phyloP scores from a whole-genome alignment of 2,888 invertebrate genomes.

The Pegoplata infirma region DNA sequence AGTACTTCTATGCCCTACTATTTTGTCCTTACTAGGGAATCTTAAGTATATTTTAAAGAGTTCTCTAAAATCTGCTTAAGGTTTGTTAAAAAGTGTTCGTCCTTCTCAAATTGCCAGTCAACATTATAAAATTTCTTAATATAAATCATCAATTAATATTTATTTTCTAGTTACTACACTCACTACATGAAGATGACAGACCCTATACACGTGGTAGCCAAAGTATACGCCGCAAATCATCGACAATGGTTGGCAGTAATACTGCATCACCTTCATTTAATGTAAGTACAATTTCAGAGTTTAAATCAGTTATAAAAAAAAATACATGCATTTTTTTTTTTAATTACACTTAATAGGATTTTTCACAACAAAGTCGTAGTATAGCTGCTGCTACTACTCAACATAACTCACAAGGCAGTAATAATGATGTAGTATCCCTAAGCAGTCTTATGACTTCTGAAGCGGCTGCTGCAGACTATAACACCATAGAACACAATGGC shows the following conservation, averaged over 20 bases:
- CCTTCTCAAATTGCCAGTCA: too few relatives aligned
- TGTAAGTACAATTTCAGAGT: slow-evolving; percentile 63
- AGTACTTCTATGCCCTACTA: too few relatives aligned
- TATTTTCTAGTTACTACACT: slow-evolving; percentile 83
- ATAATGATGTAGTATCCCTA: slow-evolving; percentile 70
- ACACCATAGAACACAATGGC: slow-evolving; percentile 65
- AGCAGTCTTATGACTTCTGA: slow-evolving; percentile 73
- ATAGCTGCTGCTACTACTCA: slow-evolving; percentile 63
- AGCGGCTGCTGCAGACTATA: slow-evolving; percentile 60
- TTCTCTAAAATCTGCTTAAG: too few relatives aligned
- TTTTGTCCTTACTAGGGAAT: too few relatives aligned
- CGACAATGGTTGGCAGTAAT: slow-evolving; percentile 67
- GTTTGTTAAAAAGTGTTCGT: too few relatives aligned
- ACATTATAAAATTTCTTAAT: too few relatives aligned
- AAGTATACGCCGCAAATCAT: slow-evolving; percentile 64
- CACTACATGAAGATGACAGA: slow-evolving; percentile 86
- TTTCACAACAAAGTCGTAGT: slow-evolving; percentile 70
- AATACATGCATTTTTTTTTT: too few relatives aligned
- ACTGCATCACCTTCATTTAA: slow-evolving; percentile 74
- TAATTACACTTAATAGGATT: slow-evolving; percentile 61
- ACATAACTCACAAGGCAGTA: slow-evolving; percentile 67
- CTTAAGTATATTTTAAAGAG: too few relatives aligned
- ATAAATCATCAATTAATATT: too few relatives aligned
- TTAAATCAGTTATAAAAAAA: neutral
- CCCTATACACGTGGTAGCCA: slow-evolving; percentile 60